These are phyloP conservation scores for Podarcis lilfordi DNA, from an alignment of 2,797 vertebrate genomes.

Conservation along the genomic window DNA sequence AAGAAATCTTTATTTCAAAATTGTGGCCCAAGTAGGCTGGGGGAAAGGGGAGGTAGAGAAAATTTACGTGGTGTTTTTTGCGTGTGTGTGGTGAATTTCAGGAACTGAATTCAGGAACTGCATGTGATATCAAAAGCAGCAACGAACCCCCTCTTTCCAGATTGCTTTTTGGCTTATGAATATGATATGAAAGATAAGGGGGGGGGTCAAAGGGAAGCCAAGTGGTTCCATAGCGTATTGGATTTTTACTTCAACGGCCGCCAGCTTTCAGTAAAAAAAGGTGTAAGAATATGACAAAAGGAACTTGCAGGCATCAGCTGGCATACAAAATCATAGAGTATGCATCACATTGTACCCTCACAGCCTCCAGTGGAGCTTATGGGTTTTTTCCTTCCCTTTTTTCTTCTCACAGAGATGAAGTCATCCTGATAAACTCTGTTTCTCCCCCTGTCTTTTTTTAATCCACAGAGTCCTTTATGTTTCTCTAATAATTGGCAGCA, in stretches of 20 bases:
- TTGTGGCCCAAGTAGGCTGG: neutral
- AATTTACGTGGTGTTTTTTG: neutral
- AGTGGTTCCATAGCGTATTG: conserved; percentile 3
- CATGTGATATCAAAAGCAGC: neutral
- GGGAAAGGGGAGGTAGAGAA: neutral
- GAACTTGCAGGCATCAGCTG: conserved; percentile 20
- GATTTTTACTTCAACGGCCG: conserved; percentile 1
- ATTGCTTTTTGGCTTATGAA: conserved; percentile 42
- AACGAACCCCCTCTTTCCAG: conserved; percentile 38
- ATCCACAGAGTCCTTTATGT: conserved; percentile 84
- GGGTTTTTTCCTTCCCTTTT: conserved; percentile 15
- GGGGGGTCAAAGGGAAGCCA: neutral
- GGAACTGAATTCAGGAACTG: neutral
- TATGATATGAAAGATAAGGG: neutral
- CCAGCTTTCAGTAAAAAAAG: neutral
- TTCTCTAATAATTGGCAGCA: conserved; percentile 90
- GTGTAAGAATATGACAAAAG: neutral
- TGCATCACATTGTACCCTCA: neutral
- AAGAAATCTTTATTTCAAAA: neutral
- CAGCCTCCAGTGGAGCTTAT: conserved; percentile 18
- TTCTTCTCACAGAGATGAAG: conserved; percentile 29
- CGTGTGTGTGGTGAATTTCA: neutral
- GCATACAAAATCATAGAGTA: neutral
- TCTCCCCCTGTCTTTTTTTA: conserved; percentile 56
- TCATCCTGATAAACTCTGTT: conserved; percentile 52